A percentile compares a stretch with the other conserved stretches of the same genome.
These are phyloP conservation scores for Sphenodon punctatus DNA, from an alignment of 2,797 vertebrate species.

Conservation along the genomic window DNA sequence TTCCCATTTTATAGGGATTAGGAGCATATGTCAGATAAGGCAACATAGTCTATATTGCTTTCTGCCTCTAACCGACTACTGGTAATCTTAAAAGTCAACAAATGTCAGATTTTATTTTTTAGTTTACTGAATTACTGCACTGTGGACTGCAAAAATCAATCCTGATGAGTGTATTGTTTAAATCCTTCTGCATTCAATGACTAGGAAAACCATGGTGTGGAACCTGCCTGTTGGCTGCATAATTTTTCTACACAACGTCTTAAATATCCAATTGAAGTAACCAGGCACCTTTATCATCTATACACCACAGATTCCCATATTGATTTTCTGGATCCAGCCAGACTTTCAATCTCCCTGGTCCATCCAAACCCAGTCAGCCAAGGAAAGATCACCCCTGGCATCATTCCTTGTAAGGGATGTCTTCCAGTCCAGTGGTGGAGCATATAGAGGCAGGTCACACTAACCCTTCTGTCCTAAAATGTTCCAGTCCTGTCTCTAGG, in stretches of 20 bases:
- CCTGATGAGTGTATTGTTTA: slow-evolving; percentile 28
- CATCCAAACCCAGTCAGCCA: too few species aligned
- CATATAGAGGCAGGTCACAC: too few species aligned
- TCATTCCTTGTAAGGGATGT: too few species aligned
- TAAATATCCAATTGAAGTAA: background rate
- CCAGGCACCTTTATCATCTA: too few species aligned
- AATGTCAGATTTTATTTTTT: slow-evolving; percentile 67
- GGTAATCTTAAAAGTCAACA: slow-evolving; percentile 65
- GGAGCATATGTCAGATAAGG: slow-evolving; percentile 51
- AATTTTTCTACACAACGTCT: slow-evolving; percentile 10
- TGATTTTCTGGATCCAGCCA: too few species aligned
- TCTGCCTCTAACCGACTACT: slow-evolving; percentile 6
- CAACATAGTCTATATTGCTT: slow-evolving; percentile 42
- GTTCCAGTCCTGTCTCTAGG: too few species aligned
- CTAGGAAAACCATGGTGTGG: background rate
- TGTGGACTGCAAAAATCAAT: slow-evolving; percentile 4
- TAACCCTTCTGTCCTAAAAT: too few species aligned
- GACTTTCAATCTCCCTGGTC: too few species aligned
- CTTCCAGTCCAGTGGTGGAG: too few species aligned
- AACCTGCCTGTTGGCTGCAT: background rate
- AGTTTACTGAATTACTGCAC: slow-evolving; percentile 53
- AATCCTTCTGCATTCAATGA: slow-evolving; percentile 19
- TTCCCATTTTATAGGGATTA: slow-evolving; percentile 63
- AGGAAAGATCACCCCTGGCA: too few species aligned
- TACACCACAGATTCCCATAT: too few species aligned